phyloP scores from a whole-genome alignment of 2,113 vertebrate species.

The Crotalus helleri region DNA sequence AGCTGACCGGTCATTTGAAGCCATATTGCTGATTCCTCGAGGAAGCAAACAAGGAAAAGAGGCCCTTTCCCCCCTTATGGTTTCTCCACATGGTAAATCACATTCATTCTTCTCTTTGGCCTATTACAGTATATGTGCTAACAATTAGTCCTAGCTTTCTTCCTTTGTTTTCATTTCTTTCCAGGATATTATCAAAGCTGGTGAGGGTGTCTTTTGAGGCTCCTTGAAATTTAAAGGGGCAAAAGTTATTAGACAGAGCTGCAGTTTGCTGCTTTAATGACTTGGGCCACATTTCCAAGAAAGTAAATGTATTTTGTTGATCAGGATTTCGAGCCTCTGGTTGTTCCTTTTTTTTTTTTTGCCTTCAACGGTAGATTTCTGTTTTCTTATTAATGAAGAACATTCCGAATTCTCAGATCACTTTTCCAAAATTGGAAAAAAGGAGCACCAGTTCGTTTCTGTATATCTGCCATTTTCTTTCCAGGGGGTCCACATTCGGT shows the following conservation, averaged over 20 bases:
- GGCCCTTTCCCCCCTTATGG: slow-evolving; percentile 66
- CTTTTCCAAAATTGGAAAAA: not conserved
- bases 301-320: not conserved
- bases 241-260: not conserved
- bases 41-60: not conserved
- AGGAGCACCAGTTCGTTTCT: not conserved
- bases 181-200: not conserved
- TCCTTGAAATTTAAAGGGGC: not conserved
- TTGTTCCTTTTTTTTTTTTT: not conserved
- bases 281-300: not conserved
- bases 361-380: not conserved
- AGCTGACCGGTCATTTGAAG: slow-evolving; percentile 61
- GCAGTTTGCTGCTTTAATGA: not conserved
- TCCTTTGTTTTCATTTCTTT: not conserved
- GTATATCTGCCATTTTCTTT: rapidly evolving
- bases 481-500: slow-evolving; percentile 81
- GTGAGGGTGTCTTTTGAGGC: not conserved
- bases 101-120: not conserved
- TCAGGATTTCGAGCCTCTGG: not conserved
- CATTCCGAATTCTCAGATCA: not conserved
- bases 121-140: not conserved
- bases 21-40: slow-evolving; percentile 70
- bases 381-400: not conserved
- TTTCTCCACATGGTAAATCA: slow-evolving; percentile 79
- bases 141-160: not conserved